Conservation (phyloP, 1,140 invertebrate genomes). For the Drosophila ohnishii region DNA sequence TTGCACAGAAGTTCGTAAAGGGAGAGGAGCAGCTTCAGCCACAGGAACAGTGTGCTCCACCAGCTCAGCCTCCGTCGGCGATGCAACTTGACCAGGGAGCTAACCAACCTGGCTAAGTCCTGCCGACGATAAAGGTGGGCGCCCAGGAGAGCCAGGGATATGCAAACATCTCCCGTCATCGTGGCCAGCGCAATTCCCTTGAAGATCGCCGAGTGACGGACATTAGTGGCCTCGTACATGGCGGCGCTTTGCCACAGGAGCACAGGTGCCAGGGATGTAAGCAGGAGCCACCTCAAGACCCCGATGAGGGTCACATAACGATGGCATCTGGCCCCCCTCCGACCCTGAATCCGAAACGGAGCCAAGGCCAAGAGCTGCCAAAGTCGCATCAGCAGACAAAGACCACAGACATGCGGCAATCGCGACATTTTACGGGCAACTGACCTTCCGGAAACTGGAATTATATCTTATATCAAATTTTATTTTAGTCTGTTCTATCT, state of each 20-base stretch:
- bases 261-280: conserved; percentile 47
- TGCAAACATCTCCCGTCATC: conserved; percentile 53
- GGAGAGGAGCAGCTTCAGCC: conserved; percentile 60
- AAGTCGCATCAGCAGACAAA: conserved; percentile 52
- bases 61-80: conserved; percentile 18
- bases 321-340: conserved; percentile 19
- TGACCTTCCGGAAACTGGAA: conserved; percentile 7
- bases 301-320: conserved; percentile 30
- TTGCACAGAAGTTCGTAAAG: conserved; percentile 70
- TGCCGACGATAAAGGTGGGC: conserved; percentile 49
- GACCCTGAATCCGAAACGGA: conserved; percentile 30
- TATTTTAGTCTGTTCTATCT: not conserved
- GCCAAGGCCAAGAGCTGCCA: conserved; percentile 62
- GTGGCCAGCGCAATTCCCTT: conserved; percentile 55
- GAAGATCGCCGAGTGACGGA: conserved; percentile 57
- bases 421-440: conserved; percentile 56
- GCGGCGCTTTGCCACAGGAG: conserved; percentile 49
- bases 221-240: conserved; percentile 65
- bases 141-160: conserved; percentile 51
- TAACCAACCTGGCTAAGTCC: conserved; percentile 39
- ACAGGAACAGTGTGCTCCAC: conserved; percentile 40
- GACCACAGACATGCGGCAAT: conserved; percentile 60
- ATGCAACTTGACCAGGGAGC: conserved; percentile 27
- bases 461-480: not conserved
- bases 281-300: conserved; percentile 28